Conservation (phyloP, 1,140 invertebrate genomes). For the Drosophila saltans region DNA sequence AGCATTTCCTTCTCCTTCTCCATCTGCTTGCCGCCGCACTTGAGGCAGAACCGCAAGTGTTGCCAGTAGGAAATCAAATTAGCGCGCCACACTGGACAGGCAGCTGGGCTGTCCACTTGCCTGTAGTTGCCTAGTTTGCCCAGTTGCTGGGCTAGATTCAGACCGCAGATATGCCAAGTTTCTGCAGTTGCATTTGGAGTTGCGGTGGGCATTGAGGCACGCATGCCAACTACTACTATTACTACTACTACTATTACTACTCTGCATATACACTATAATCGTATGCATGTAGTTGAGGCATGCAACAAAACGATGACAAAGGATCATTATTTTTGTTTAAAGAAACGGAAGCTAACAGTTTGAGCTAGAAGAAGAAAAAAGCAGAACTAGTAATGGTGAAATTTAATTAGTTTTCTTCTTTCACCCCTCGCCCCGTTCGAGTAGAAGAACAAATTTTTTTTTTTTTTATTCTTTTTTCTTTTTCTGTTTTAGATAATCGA, state of each 20-base stretch:
- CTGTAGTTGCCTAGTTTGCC: constrained; percentile 32
- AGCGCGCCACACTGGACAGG: constrained; percentile 62
- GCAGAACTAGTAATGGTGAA: background rate
- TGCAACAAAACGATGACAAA: constrained; percentile 18
- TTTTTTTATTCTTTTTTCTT: background rate
- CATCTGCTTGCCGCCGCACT: constrained; percentile 15
- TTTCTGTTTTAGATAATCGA: constrained; percentile 60
- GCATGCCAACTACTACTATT: constrained; percentile 40
- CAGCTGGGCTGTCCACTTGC: constrained; percentile 30
- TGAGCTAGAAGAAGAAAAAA: background rate
- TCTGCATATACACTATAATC: constrained; percentile 42
- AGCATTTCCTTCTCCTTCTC: constrained; percentile 21
- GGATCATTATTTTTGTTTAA: constrained; percentile 10
- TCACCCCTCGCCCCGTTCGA: background rate
- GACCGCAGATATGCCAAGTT: constrained; percentile 49
- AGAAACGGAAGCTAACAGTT: constrained; percentile 9
- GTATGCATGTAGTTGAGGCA: constrained; percentile 13
- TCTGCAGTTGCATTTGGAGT: constrained; percentile 16
- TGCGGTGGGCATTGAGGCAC: constrained; percentile 46
- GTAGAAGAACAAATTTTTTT: too few species aligned
- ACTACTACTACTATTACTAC: background rate
- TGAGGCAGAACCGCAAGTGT: constrained; percentile 66
- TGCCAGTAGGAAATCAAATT: constrained; percentile 78
- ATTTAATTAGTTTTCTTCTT: constrained; percentile 39
- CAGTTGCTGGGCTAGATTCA: constrained; percentile 40